These are phyloP conservation scores for Dryadula phaetusa DNA, from an alignment of 2,888 invertebrate genomes.

Conservation along the genomic window DNA sequence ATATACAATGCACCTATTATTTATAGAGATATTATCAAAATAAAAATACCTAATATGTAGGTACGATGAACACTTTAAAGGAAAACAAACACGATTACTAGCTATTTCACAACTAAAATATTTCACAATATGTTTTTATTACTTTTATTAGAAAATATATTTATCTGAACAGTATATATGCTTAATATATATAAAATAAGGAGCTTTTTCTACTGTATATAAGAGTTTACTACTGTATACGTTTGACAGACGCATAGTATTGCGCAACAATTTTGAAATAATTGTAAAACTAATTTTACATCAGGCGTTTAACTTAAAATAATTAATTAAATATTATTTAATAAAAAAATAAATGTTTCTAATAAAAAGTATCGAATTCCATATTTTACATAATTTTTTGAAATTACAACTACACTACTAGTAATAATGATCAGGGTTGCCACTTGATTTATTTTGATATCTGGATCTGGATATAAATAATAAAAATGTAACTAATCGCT, in stretches of 20 bases:
- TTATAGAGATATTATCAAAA: too few species aligned
- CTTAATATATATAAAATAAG: background rate
- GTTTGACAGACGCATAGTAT: background rate
- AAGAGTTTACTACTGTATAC: background rate
- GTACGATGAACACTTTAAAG: too few species aligned
- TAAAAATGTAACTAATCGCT: too few species aligned
- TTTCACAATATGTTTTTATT: background rate
- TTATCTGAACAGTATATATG: too few species aligned
- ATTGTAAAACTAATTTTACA: background rate
- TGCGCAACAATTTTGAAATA: constrained; percentile 13
- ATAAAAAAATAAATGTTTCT: background rate
- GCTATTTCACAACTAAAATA: constrained; percentile 1
- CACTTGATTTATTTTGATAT: too few species aligned
- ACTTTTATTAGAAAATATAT: background rate
- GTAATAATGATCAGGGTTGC: too few species aligned
- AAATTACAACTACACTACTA: background rate
- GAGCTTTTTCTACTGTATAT: background rate
- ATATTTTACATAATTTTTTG: background rate
- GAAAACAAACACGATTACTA: background rate
- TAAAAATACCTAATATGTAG: too few species aligned
- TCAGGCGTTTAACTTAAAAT: background rate
- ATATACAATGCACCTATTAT: too few species aligned
- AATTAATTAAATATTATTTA: background rate
- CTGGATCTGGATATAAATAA: too few species aligned
- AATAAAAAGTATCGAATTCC: too few species aligned